Evolutionary conservation across 2,113 vertebrate species (phyloP).

Genomic region (Dromaius novaehollandiae): DNA sequence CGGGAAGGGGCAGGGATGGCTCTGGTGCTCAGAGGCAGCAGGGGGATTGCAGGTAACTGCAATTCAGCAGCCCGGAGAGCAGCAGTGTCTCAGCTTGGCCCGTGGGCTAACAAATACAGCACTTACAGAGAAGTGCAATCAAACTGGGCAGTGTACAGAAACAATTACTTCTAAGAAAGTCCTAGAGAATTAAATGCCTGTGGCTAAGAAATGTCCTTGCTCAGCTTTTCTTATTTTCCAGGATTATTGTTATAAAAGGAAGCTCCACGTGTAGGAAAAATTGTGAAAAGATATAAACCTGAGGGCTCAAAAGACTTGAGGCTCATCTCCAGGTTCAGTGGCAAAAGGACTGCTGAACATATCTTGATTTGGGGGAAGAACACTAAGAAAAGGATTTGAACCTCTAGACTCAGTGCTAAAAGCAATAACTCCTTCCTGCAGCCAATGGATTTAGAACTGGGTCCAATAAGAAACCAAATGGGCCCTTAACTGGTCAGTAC

Average conservation of each 20-base stretch:
- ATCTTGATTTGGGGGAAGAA: neutral
- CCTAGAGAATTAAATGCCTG: neutral
- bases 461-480: neutral
- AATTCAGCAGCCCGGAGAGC: neutral
- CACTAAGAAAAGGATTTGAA: neutral
- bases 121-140: neutral
- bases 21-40: neutral
- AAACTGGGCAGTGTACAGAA: neutral
- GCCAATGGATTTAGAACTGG: neutral
- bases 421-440: neutral
- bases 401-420: neutral
- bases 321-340: neutral
- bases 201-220: neutral
- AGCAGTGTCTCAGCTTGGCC: neutral
- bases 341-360: neutral
- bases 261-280: neutral
- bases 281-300: neutral
- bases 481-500: neutral
- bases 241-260: neutral
- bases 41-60: neutral
- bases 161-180: neutral
- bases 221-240: neutral
- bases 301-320: neutral
- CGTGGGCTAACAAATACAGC: accelerated
- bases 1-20: neutral